Evolutionary conservation across 2,888 invertebrate genomes (phyloP).

Genomic region (Mythimna lalbum): DNA sequence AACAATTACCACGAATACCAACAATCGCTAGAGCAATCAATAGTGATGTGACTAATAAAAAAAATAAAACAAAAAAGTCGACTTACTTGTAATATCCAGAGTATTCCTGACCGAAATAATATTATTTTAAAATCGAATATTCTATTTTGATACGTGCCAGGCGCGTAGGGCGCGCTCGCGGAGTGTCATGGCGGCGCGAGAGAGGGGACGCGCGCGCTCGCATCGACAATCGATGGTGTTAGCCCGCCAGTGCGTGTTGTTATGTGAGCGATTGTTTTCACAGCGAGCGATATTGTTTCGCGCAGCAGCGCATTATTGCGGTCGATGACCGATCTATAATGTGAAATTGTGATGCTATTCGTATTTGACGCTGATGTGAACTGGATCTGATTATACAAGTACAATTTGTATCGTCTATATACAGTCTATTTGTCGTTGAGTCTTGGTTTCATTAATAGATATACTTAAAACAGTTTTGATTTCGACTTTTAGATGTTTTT

Average conservation of each 20-base stretch:
- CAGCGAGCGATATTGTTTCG: constrained; percentile 38
- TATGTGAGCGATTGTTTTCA: constrained; percentile 52
- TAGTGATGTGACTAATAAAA: constrained; percentile 24
- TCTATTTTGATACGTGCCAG: constrained; percentile 72
- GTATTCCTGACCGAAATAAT: constrained; percentile 48
- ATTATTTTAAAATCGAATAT: constrained; percentile 61
- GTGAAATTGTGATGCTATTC: constrained; percentile 30
- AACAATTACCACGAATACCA: constrained; percentile 18
- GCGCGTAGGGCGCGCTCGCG: constrained; percentile 70
- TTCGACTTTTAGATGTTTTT: too few species aligned
- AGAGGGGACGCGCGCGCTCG: constrained; percentile 54
- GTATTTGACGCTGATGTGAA: background rate
- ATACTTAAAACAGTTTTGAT: too few species aligned
- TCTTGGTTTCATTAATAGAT: background rate
- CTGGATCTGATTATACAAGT: background rate
- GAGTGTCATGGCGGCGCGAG: constrained; percentile 73
- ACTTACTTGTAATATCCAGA: constrained; percentile 54
- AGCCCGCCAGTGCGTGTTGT: constrained; percentile 31
- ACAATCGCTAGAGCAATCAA: constrained; percentile 18
- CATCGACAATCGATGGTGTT: constrained; percentile 66
- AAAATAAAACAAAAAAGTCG: constrained; percentile 20
- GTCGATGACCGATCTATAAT: constrained; percentile 49
- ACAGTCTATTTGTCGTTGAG: background rate
- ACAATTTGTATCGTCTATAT: background rate
- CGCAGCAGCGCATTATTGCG: constrained; percentile 25